These are phyloP conservation scores for Papilio machaon DNA, from an alignment of 1,140 invertebrate genomes.

Conservation along the genomic window DNA sequence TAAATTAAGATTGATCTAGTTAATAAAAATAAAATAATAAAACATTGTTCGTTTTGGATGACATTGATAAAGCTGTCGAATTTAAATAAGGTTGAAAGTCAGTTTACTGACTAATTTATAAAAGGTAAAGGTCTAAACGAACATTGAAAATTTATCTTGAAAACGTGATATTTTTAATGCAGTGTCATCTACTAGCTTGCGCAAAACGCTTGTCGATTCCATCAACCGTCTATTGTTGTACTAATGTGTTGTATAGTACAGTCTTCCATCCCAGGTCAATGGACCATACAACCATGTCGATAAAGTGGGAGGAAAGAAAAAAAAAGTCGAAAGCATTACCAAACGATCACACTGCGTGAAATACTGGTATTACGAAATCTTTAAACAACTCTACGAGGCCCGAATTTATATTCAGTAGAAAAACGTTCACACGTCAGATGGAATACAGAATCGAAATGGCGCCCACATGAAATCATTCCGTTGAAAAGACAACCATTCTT, in stretches of 20 bases:
- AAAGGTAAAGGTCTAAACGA: too few relatives aligned
- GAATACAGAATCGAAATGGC: conserved; percentile 54
- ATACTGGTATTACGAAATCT: conserved; percentile 62
- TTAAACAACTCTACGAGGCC: conserved; percentile 52
- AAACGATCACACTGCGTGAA: conserved; percentile 43
- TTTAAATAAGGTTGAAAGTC: too few relatives aligned
- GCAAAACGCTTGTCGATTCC: conserved; percentile 23
- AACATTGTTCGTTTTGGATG: too few relatives aligned
- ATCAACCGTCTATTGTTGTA: conserved; percentile 32
- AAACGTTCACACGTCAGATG: conserved; percentile 55
- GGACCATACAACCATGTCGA: conserved; percentile 44
- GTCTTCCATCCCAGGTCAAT: conserved; percentile 26
- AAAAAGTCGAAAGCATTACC: conserved; percentile 50
- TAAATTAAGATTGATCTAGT: too few relatives aligned
- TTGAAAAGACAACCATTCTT: conserved; percentile 44
- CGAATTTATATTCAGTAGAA: conserved; percentile 65
- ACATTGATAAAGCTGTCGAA: too few relatives aligned
- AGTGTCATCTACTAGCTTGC: neutral
- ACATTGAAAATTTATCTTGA: neutral
- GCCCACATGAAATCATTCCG: conserved; percentile 55
- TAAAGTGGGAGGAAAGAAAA: conserved; percentile 44
- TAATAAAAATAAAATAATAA: too few relatives aligned
- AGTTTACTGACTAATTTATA: too few relatives aligned
- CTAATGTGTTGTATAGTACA: conserved; percentile 29
- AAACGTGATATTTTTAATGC: conserved; percentile 28